Evolutionary conservation across 2,888 invertebrate species (phyloP), one percentile per base, ranked within the genome.

Genomic region (Gymnocheta viridis): DNA sequence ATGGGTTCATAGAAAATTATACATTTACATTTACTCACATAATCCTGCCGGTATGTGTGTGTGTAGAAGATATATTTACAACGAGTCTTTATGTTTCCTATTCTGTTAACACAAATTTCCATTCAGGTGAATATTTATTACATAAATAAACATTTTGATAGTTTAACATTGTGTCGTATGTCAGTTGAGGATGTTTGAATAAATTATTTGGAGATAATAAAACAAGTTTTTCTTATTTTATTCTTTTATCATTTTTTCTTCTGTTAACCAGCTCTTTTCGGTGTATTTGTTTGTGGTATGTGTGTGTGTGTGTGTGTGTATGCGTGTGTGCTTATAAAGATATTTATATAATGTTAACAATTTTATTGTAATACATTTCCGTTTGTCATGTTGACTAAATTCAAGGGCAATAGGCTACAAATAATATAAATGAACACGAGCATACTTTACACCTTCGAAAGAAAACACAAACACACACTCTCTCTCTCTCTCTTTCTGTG

Each of bases 121-220:
- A 69, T 56, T 81, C 84, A 81, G 84, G 84, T 84, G 84, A 77
- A 79, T 7, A 64, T 35, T 66, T 66, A 44, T 10, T 35, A 49
- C 14, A 47, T 27, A 69, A 51, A 44, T 58, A 67, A 74, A 64
- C 17, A 35, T 56, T 64, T 41, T 35, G 69, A 2, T 19, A n/a
- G 27, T 74, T 62, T 54, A 10, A 49, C 19, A 27, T 56, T 19
- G 38, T 41, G n/a, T 74, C 22, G 44, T 22, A 49, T 49, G 17
- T 76, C 29, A 19, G 51, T 35, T 60, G 0, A 56, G 51, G 7
- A 47, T 56, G 47, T 77, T 51, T 60, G 67, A 17, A 73, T 84
- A 77, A 81, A 72, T 81, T 81, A 77, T 84, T 77, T 66, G 6
- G 41, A 62, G 77, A 77, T 81, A 77, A 73, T n/a, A n/a, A n/a